Evolutionary conservation across 2,888 invertebrate genomes (phyloP).

Genomic region (Ferrisia virgata): DNA sequence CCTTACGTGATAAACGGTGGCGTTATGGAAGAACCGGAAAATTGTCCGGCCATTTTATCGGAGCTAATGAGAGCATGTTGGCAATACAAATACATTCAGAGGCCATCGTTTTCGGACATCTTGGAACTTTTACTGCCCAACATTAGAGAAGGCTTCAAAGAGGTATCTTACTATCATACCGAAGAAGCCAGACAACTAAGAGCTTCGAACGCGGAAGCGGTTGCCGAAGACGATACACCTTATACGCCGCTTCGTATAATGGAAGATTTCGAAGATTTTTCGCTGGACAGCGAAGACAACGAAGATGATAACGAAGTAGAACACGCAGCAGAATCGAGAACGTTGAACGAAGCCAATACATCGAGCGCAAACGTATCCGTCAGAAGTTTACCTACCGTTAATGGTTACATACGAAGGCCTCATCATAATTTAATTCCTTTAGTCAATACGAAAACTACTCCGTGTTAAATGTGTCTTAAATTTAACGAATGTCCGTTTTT

Average conservation of each 20-base stretch:
- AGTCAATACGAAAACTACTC: slow-evolving; percentile 45
- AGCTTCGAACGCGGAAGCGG: slow-evolving; percentile 38
- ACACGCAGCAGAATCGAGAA: not conserved
- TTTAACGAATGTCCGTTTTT: not conserved
- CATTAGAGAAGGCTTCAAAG: slow-evolving; percentile 59
- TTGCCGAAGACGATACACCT: slow-evolving; percentile 48
- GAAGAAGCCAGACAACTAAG: slow-evolving; percentile 58
- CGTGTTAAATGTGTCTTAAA: slow-evolving; percentile 33
- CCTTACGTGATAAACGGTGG: slow-evolving; percentile 86
- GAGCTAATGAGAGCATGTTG: slow-evolving; percentile 90
- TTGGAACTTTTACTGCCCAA: slow-evolving; percentile 70
- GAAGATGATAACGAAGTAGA: slow-evolving; percentile 48
- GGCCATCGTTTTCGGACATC: slow-evolving; percentile 83
- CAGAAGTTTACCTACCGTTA: slow-evolving; percentile 41
- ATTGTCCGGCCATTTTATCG: slow-evolving; percentile 89
- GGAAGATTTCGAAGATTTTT: slow-evolving; percentile 51
- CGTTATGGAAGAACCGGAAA: slow-evolving; percentile 91
- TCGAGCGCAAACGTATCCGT: slow-evolving; percentile 29
- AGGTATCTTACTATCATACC: slow-evolving; percentile 65
- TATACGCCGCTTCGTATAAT: slow-evolving; percentile 51
- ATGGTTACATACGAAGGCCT: slow-evolving; percentile 47
- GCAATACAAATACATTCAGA: slow-evolving; percentile 72
- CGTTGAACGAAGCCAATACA: slow-evolving; percentile 16
- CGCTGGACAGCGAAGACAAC: slow-evolving; percentile 50
- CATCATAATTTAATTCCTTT: slow-evolving; percentile 43